phyloP scores from a whole-genome alignment of 2,888 invertebrate species.

The Xylota sylvarum region DNA sequence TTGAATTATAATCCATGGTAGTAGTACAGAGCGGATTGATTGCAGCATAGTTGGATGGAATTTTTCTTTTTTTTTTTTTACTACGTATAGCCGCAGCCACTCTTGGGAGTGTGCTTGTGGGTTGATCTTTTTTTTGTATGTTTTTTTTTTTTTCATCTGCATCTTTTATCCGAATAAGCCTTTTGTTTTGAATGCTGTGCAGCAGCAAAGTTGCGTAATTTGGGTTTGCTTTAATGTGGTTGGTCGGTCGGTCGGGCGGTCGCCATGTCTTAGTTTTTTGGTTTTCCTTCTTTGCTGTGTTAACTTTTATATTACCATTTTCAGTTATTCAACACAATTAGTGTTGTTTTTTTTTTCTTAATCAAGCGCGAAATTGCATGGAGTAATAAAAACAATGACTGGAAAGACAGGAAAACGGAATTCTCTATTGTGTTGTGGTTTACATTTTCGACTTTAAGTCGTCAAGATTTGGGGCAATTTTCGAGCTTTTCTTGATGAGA shows the following conservation, averaged over 20 bases:
- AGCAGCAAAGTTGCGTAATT: conserved; percentile 63
- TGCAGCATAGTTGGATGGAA: conserved; percentile 58
- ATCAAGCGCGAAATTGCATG: conserved; percentile 68
- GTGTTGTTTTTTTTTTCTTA: conserved; percentile 25
- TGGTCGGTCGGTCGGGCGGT: conserved; percentile 34
- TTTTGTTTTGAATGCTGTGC: conserved; percentile 61
- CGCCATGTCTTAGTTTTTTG: conserved; percentile 2
- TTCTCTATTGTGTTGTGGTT: conserved; percentile 14
- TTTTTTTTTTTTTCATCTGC: conserved; percentile 33
- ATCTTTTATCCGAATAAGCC: conserved; percentile 47
- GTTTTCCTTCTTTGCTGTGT: conserved; percentile 28
- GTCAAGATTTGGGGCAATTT: conserved; percentile 17
- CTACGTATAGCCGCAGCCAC: conserved; percentile 34
- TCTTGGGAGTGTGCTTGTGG: conserved; percentile 53
- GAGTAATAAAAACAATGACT: conserved; percentile 39
- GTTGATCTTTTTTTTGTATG: conserved; percentile 59
- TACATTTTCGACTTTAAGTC: neutral
- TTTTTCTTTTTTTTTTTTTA: conserved; percentile 16
- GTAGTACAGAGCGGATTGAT: conserved; percentile 47
- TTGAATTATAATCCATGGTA: conserved; percentile 58
- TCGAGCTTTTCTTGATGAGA: neutral
- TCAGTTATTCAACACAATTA: conserved; percentile 62
- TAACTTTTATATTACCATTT: conserved; percentile 56
- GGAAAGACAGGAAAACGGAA: conserved; percentile 1
- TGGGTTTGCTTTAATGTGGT: conserved; percentile 39